Evolutionary conservation across 2,888 invertebrate genomes (phyloP), one percentile per base, ranked within the genome.

Genomic region (Dione juno): DNA sequence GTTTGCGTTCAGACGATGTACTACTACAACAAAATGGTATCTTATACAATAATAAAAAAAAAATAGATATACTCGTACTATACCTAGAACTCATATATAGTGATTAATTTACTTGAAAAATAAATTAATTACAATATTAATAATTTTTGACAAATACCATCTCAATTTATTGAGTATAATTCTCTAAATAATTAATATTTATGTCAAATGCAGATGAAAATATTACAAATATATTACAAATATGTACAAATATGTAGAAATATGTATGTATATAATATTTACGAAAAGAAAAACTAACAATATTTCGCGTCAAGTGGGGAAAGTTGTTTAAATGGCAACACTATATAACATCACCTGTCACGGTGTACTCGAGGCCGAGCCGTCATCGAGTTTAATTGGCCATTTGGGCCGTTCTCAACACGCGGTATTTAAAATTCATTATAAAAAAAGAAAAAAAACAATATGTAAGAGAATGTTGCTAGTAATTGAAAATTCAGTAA

Each of bases 311-410:
- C 21, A 67, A 58, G 67, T 48, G 63, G 35, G 63, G 53, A 54
- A 68, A 68, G 63, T 61, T 63, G 53, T 61, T 63, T 63, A 68
- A 63, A 63, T 68, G 68, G 68, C 63, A 68, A 63, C 68, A 68
- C 63, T 63, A 54, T 68, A 63, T 57, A 57, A 57, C 68, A 48
- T 68, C 63, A 67, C 67, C 67, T 52, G 67, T 67, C 67, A 67
- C 50, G 50, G 43, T 40, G 41, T 52, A 67, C 52, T 59, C 59
- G 67, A 61, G 67, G 67, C 59, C 52, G 52, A 61, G 41, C 67
- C 53, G 67, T 61, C 67, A 67, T 67, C 67, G 52, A 61, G 61
- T 61, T 67, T 67, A 67, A 67, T 67, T 67, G 67, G 67, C 67
- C 67, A 61, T 67, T 67, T 61, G 52, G 61, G 61, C 43, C 43